Evolutionary conservation across 2,113 vertebrate species (phyloP).

Genomic region (Tachycineta bicolor): DNA sequence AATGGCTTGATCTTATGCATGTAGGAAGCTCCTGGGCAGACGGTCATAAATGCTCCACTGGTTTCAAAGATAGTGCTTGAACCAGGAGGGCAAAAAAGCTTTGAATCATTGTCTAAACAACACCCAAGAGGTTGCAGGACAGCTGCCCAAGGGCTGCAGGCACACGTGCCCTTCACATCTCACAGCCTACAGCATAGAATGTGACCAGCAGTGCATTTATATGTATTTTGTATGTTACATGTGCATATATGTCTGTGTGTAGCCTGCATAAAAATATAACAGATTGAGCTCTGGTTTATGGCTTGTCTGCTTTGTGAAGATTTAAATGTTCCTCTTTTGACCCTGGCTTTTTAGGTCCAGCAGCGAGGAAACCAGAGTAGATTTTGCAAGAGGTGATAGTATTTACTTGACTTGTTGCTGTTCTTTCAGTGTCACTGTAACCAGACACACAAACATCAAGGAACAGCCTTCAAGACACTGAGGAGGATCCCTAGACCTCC

Average conservation of each 20-base stretch:
- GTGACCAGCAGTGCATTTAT: background rate
- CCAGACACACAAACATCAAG: background rate
- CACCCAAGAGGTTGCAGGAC: background rate
- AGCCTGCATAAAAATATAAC: background rate
- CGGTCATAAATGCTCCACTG: background rate
- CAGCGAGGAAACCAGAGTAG: background rate
- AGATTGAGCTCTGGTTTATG: background rate
- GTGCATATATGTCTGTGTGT: too few species aligned
- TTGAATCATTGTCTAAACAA: background rate
- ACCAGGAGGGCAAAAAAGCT: background rate
- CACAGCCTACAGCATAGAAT: background rate
- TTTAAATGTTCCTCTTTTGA: background rate
- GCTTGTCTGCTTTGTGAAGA: background rate
- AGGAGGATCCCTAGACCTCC: fast-evolving
- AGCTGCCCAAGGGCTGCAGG: background rate
- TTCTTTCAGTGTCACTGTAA: background rate
- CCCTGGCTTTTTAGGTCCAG: background rate
- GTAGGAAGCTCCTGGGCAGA: background rate
- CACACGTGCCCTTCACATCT: fast-evolving
- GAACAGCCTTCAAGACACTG: background rate
- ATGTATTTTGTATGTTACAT: background rate
- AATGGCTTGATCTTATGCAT: background rate
- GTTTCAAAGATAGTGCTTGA: background rate
- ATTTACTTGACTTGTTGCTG: background rate
- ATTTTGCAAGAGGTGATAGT: background rate